Evolutionary conservation across 2,797 vertebrate genomes (phyloP), one percentile per base, ranked within the genome.

Genomic region (Protonibea diacanthus): DNA sequence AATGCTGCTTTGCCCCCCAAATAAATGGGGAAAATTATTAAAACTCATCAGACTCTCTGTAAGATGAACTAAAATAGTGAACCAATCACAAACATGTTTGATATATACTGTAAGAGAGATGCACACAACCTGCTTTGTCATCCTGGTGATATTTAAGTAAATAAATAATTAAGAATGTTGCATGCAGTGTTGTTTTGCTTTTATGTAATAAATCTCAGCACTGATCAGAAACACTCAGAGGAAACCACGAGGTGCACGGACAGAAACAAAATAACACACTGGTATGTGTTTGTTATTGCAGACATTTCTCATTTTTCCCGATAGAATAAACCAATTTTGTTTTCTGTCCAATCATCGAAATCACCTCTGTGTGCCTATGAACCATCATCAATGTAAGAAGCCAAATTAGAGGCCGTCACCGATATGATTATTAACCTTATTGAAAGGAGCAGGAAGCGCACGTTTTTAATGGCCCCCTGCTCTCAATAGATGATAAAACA

Each of bases 401-500:
- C 33, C 64, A 18, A 65, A 82, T 58, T 27, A 52, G 44, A 79
- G 58, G 59, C 71, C 49, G 25, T 17, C 40, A 1, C 18, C 9
- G 63, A 60, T 8, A 40, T 70, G n/a, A 64, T 68, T 69, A 63
- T 79, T 61, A 44, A 66, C 38, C 23, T 27, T 5, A 62, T 44
- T 79, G 52, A 65, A 47, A 48, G 15, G 21, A 66, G 57, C 47
- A 73, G 40, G 40, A 47, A 23, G 8, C 12, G 1, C 0, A 20
- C 1, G 27, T 20, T 75, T 71, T 74, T 38, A 45, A 71, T 11
- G 65, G 40, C 61, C 25, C 72, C 65, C 55, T 27, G 14, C 23
- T 81, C 23, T 81, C 55, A 42, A 55, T 71, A 65, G 33, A 82
- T 44, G 68, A 81, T 80, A 78, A 84, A 84, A 84, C 38, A 64